Evolutionary conservation across 2,113 vertebrate species (phyloP).

Genomic region (Cinclus cinclus): DNA sequence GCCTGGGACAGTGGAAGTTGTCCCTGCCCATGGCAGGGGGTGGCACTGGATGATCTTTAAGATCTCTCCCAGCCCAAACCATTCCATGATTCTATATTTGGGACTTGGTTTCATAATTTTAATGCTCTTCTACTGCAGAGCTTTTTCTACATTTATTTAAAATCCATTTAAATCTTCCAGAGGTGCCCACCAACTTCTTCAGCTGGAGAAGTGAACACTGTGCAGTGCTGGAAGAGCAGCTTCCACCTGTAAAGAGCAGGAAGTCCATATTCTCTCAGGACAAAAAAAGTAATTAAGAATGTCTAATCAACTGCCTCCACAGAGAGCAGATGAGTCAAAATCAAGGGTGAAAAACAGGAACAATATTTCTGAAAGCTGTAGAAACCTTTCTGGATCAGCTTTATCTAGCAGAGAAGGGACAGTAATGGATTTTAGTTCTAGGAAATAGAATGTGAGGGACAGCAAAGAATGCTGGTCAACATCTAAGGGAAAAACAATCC

Average conservation of each 20-base stretch:
- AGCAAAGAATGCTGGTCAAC: neutral
- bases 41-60: neutral
- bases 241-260: neutral
- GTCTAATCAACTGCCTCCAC: neutral
- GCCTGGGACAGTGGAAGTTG: neutral
- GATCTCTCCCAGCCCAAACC: neutral
- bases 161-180: neutral
- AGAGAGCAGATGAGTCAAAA: neutral
- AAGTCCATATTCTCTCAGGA: neutral
- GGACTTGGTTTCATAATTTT: neutral
- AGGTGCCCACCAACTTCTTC: neutral
- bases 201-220: neutral
- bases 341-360: neutral
- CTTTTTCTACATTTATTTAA: neutral
- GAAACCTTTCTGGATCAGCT: neutral
- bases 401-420: slow-evolving; percentile 16
- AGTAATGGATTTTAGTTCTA: neutral
- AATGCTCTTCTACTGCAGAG: neutral
- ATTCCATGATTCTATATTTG: fast-evolving
- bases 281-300: neutral
- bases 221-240: neutral
- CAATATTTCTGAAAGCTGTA: neutral
- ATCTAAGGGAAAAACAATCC: neutral
- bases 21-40: neutral
- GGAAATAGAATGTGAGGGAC: neutral